Conservation (phyloP, 1,140 invertebrate species). For the Bursaphelenchus mucronatus region DNA sequence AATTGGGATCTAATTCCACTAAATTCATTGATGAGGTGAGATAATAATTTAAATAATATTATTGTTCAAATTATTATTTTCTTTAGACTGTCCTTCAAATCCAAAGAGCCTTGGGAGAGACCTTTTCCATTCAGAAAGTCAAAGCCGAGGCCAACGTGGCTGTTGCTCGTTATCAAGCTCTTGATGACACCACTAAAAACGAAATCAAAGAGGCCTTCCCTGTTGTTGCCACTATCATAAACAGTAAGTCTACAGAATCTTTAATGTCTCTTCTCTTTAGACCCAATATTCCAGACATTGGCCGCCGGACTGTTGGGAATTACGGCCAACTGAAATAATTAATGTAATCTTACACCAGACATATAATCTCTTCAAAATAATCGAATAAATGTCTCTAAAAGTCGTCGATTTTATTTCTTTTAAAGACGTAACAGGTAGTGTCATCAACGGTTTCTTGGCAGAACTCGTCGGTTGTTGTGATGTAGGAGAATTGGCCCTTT, state of each 20-base stretch:
- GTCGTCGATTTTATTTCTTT: too few relatives aligned
- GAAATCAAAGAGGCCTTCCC: constrained; percentile 36
- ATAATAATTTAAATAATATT: constrained; percentile 9
- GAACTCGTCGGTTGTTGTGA: constrained; percentile 37
- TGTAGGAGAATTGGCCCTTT: constrained; percentile 31
- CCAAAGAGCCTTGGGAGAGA: constrained; percentile 30
- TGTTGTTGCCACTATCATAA: constrained; percentile 28
- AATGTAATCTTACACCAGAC: too few relatives aligned
- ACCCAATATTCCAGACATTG: constrained; percentile 37
- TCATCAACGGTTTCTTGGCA: constrained; percentile 19
- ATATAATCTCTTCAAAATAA: too few relatives aligned
- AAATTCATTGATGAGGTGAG: constrained; percentile 43
- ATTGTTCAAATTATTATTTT: constrained; percentile 15
- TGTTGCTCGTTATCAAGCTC: constrained; percentile 30
- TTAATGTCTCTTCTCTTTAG: constrained; percentile 27
- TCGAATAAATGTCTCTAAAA: too few relatives aligned
- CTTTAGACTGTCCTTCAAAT: constrained; percentile 42
- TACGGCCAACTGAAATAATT: background rate
- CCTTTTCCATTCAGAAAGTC: constrained; percentile 32
- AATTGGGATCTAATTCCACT: constrained; percentile 35
- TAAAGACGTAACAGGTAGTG: too few relatives aligned
- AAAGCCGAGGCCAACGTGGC: constrained; percentile 38
- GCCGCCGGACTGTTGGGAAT: constrained; percentile 43
- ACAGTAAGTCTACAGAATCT: constrained; percentile 34
- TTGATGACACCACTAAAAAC: constrained; percentile 38